These are phyloP conservation scores for Amazonetta brasiliensis DNA, from an alignment of 2,797 vertebrate species.

Conservation along the genomic window DNA sequence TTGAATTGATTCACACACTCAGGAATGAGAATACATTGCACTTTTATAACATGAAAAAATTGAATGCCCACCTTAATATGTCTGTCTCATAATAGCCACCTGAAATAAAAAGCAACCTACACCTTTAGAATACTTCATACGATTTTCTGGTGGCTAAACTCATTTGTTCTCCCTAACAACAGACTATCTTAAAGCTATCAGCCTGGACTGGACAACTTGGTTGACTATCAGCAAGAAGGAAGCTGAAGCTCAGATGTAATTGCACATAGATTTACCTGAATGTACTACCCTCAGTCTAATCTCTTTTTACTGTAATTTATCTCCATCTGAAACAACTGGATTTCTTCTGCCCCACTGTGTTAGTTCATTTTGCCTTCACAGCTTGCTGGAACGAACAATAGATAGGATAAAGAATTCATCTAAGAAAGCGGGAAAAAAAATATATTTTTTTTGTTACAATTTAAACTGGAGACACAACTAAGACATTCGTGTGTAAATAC, in stretches of 20 bases:
- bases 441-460: background rate
- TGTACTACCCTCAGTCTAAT: background rate
- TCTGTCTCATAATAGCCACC: background rate
- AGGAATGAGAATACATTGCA: background rate
- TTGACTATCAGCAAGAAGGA: background rate
- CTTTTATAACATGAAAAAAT: background rate
- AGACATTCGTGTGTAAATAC: background rate
- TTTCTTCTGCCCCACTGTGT: background rate
- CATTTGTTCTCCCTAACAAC: background rate
- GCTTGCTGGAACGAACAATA: background rate
- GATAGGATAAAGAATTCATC: background rate
- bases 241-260: background rate
- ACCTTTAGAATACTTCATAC: background rate
- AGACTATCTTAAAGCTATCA: background rate
- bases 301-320: background rate
- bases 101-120: background rate
- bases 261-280: background rate
- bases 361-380: background rate
- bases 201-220: background rate
- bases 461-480: background rate
- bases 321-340: background rate
- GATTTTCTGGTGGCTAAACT: background rate
- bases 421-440: background rate
- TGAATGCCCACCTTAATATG: background rate
- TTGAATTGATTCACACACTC: background rate